Conservation (phyloP, 2,797 vertebrate genomes). For the Anableps anableps region DNA sequence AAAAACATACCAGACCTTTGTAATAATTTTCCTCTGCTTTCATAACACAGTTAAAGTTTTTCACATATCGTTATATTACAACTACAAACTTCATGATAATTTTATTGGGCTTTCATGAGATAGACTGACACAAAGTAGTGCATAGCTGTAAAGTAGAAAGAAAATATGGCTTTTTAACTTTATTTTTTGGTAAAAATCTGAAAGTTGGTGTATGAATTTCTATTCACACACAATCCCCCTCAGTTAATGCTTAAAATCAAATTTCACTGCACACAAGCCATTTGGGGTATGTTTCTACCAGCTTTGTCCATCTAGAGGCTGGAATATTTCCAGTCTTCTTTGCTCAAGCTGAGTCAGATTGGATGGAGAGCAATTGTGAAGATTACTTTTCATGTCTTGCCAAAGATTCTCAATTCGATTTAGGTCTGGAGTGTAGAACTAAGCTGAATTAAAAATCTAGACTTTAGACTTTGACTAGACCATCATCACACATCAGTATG, state of each 20-base stretch:
- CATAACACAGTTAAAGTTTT: background rate
- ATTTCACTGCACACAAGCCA: background rate
- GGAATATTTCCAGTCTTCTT: no score
- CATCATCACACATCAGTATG: no score
- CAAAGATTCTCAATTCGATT: no score
- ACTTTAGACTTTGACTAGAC: no score
- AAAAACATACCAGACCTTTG: background rate
- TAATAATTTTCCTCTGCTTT: background rate
- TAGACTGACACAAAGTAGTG: no score
- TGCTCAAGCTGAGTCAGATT: background rate
- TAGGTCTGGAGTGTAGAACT: no score
- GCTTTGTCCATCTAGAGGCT: no score
- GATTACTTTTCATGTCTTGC: no score
- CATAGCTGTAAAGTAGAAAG: background rate
- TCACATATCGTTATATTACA: background rate
- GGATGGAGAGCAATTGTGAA: background rate
- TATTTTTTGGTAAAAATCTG: background rate
- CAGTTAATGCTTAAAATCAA: background rate
- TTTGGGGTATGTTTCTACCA: background rate
- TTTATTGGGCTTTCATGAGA: no score
- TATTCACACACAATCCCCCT: background rate
- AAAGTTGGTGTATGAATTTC: background rate
- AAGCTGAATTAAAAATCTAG: no score
- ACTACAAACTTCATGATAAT: background rate
- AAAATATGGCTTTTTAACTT: background rate